These are phyloP conservation scores for Hyposoter dolosus DNA, from an alignment of 2,888 invertebrate genomes.

Conservation along the genomic window DNA sequence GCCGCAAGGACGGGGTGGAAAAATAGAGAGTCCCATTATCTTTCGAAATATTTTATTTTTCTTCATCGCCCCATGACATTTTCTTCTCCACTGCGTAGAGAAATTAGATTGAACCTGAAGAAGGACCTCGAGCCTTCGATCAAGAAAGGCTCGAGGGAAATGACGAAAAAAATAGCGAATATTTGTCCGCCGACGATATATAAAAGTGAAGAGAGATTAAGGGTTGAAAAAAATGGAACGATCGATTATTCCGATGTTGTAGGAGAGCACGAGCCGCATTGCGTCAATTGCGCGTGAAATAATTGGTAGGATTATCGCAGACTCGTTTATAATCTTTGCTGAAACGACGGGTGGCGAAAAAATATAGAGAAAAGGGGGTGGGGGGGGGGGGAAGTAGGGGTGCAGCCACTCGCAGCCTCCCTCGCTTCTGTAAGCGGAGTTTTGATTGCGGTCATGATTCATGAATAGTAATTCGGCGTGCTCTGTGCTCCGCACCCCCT, in stretches of 20 bases:
- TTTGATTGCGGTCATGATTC: slow-evolving; percentile 67
- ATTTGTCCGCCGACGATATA: neutral
- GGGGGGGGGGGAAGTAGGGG: neutral
- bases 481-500: slow-evolving; percentile 2
- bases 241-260: neutral
- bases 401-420: slow-evolving; percentile 33
- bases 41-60: slow-evolving; percentile 19
- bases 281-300: slow-evolving; percentile 30
- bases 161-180: neutral
- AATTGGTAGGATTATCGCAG: slow-evolving; percentile 43
- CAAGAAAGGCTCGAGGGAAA: slow-evolving; percentile 9
- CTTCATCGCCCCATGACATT: slow-evolving; percentile 6
- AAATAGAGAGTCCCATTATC: slow-evolving; percentile 44
- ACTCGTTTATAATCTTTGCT: slow-evolving; percentile 9
- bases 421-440: slow-evolving; percentile 55
- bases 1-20: slow-evolving; percentile 37
- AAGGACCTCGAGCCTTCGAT: neutral
- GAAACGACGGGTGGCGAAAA: slow-evolving; percentile 10
- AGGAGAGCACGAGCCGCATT: neutral
- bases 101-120: neutral
- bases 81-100: neutral
- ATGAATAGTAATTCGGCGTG: slow-evolving; percentile 65
- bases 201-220: neutral
- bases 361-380: neutral
- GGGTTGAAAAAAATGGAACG: slow-evolving; percentile 6